Conservation (phyloP, 2,888 invertebrate species). For the Mamestra brassicae region DNA sequence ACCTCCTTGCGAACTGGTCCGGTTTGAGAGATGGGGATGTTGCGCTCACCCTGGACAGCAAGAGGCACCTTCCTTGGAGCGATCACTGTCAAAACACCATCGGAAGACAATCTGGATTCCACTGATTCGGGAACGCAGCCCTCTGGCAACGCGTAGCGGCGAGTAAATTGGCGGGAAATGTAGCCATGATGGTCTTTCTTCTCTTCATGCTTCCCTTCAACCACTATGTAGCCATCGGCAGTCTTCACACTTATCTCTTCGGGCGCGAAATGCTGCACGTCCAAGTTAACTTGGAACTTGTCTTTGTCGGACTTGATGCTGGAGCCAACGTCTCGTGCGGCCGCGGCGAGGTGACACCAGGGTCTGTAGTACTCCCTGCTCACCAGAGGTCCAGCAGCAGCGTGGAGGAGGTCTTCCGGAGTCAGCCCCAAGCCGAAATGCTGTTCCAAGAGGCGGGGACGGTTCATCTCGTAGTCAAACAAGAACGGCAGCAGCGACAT, state of each 20-base stretch:
- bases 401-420: conserved; percentile 86
- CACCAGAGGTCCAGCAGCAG: conserved; percentile 72
- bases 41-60: conserved; percentile 86
- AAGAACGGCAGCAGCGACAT: conserved; percentile 90
- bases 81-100: conserved; percentile 93
- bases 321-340: conserved; percentile 88
- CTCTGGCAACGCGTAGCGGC: conserved; percentile 94
- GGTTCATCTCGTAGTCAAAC: conserved; percentile 80
- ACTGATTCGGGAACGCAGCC: conserved; percentile 93
- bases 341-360: conserved; percentile 87
- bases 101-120: conserved; percentile 93
- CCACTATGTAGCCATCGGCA: conserved; percentile 92
- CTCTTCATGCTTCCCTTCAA: conserved; percentile 95
- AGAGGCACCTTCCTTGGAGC: conserved; percentile 89
- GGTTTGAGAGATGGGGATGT: conserved; percentile 91
- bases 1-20: conserved; percentile 91
- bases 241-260: conserved; percentile 95
- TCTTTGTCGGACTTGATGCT: conserved; percentile 88
- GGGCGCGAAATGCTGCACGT: conserved; percentile 94
- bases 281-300: conserved; percentile 91
- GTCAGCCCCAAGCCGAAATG: conserved; percentile 89
- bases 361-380: conserved; percentile 69
- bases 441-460: conserved; percentile 85
- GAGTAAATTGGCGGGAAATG: conserved; percentile 94
- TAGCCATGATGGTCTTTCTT: conserved; percentile 94